These are phyloP conservation scores for Betta splendens DNA, from an alignment of 2,797 vertebrate genomes.

Conservation along the genomic window DNA sequence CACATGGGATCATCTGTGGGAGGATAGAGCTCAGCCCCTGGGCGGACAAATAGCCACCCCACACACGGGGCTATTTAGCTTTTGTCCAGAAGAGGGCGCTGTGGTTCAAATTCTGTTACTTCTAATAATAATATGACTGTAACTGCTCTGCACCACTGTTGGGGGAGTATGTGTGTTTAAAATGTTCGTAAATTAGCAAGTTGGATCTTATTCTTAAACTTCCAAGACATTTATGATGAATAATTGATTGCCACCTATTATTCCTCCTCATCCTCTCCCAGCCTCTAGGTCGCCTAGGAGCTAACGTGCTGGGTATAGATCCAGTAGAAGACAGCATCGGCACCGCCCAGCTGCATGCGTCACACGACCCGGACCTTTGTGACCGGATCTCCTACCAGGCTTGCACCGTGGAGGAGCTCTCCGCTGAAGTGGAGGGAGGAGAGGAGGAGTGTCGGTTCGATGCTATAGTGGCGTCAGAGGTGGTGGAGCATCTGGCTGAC, in stretches of 20 bases:
- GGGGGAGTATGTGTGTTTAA: background rate
- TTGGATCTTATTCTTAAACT: too few relatives aligned
- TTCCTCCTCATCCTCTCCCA: slow-evolving; percentile 47
- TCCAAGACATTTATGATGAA: too few relatives aligned
- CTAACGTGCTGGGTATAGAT: slow-evolving; percentile 90
- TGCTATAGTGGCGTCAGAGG: slow-evolving; percentile 93
- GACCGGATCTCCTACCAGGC: slow-evolving; percentile 84
- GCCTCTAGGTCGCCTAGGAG: slow-evolving; percentile 96
- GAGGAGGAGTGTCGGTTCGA: slow-evolving; percentile 84
- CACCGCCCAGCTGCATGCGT: slow-evolving; percentile 88
- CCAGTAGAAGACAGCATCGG: slow-evolving; percentile 91
- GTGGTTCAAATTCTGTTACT: slow-evolving; percentile 5
- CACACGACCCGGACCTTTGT: slow-evolving; percentile 86
- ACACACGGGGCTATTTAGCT: background rate
- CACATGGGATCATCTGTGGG: slow-evolving; percentile 50
- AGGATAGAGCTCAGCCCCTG: slow-evolving; percentile 28
- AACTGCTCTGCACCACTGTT: background rate
- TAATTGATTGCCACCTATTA: too few relatives aligned
- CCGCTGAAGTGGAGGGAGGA: slow-evolving; percentile 60
- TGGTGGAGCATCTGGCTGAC: slow-evolving; percentile 93
- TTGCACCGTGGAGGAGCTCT: slow-evolving; percentile 89
- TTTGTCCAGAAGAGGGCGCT: slow-evolving; percentile 60
- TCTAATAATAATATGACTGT: too few relatives aligned
- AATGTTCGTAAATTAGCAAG: too few relatives aligned
- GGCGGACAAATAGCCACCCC: slow-evolving; percentile 15